These are phyloP conservation scores for Tragelaphus oryx DNA, from an alignment of 2,797 vertebrate species.

Conservation along the genomic window DNA sequence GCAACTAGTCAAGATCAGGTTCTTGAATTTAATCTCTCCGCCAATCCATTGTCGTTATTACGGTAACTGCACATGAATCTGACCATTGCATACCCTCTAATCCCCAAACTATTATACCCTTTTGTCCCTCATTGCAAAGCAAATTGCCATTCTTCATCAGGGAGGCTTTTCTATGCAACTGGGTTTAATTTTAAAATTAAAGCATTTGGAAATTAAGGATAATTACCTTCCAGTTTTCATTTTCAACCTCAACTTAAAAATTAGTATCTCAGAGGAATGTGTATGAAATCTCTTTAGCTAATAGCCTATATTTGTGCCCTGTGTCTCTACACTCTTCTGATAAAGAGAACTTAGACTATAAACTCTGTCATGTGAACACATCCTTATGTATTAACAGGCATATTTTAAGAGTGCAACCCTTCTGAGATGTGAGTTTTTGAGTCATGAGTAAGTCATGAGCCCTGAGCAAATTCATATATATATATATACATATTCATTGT, in stretches of 20 bases:
- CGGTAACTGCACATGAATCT: background rate
- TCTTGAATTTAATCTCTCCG: background rate
- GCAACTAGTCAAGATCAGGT: background rate
- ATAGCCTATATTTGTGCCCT: background rate
- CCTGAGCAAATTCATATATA: background rate
- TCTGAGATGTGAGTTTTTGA: background rate
- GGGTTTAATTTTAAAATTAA: background rate
- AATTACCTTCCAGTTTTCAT: background rate
- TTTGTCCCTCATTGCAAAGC: background rate
- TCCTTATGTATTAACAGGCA: background rate
- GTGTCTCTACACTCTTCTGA: background rate
- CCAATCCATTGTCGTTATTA: background rate
- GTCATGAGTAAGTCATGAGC: background rate
- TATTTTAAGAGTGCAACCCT: background rate
- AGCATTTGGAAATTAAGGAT: background rate
- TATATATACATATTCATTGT: background rate
- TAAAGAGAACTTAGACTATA: background rate
- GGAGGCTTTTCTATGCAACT: background rate
- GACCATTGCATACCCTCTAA: background rate
- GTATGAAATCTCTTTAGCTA: background rate
- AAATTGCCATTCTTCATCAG: background rate
- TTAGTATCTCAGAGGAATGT: background rate
- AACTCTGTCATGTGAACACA: background rate
- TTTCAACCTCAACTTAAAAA: constrained; percentile 31
- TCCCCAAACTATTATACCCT: background rate